Percentiles rank a stretch among this genome's conserved stretches.
Evolutionary conservation across 2,113 vertebrate genomes (phyloP).

Genomic region (Coracopsis vasa): DNA sequence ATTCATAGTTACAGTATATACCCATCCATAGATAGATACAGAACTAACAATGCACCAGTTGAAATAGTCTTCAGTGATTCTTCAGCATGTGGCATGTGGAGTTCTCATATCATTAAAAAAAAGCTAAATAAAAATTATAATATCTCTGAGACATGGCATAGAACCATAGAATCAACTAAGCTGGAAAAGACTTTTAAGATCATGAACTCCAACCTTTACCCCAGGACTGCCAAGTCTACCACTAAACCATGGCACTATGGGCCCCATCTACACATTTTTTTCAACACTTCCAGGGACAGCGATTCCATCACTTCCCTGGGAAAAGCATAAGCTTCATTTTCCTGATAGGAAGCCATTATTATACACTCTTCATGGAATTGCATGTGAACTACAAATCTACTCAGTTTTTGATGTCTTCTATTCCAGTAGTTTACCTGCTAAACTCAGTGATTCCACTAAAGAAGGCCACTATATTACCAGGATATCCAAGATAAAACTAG

Average conservation of each 20-base stretch:
- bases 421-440: background rate
- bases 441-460: background rate
- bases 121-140: background rate
- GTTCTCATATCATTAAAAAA: background rate
- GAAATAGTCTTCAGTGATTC: background rate
- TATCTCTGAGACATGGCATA: background rate
- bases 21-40: background rate
- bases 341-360: background rate
- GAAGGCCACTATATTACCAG: background rate
- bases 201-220: background rate
- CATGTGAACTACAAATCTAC: background rate
- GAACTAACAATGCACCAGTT: background rate
- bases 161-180: background rate
- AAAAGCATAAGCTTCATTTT: background rate
- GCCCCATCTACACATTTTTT: background rate
- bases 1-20: background rate
- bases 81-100: background rate
- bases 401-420: background rate
- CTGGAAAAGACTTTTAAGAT: background rate
- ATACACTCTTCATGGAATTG: background rate
- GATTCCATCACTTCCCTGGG: background rate
- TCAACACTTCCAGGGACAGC: background rate
- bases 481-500: background rate
- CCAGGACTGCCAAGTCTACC: background rate
- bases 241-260: background rate